These are phyloP conservation scores for Netelia virgata DNA, from an alignment of 2,888 invertebrate genomes.

Conservation along the genomic window DNA sequence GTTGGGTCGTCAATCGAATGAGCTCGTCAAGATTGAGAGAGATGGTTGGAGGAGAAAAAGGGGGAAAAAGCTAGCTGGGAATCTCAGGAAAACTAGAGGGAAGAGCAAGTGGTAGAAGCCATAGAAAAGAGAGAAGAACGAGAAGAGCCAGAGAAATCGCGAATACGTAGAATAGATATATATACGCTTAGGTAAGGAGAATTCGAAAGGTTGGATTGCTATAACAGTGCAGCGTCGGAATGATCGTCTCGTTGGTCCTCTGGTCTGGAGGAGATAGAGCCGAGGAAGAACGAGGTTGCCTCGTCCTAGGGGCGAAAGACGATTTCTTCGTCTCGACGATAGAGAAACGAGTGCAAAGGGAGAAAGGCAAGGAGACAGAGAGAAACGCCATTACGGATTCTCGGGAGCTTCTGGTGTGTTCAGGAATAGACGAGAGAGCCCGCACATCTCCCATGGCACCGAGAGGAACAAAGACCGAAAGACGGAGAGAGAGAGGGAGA, in stretches of 20 bases:
- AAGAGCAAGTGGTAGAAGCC: background rate
- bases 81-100: constrained; percentile 1
- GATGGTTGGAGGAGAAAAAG: background rate
- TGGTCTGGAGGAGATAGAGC: constrained; percentile 57
- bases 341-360: constrained; percentile 10
- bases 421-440: constrained; percentile 39
- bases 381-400: constrained; percentile 66
- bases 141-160: background rate
- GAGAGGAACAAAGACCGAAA: constrained; percentile 19
- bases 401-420: constrained; percentile 55
- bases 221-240: constrained; percentile 58
- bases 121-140: background rate
- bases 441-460: constrained; percentile 24
- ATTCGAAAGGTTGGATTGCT: constrained; percentile 70
- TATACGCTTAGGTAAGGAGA: constrained; percentile 63
- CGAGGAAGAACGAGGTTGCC: constrained; percentile 50
- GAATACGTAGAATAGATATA: constrained; percentile 11
- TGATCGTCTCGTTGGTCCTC: constrained; percentile 64
- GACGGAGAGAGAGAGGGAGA: constrained; percentile 21
- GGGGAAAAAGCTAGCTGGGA: background rate
- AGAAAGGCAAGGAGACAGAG: constrained; percentile 29
- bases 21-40: constrained; percentile 32
- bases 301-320: constrained; percentile 50
- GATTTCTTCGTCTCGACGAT: constrained; percentile 57
- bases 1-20: constrained; percentile 59